phyloP scores from a whole-genome alignment of 2,797 vertebrate species.

The Siniperca scherzeri region DNA sequence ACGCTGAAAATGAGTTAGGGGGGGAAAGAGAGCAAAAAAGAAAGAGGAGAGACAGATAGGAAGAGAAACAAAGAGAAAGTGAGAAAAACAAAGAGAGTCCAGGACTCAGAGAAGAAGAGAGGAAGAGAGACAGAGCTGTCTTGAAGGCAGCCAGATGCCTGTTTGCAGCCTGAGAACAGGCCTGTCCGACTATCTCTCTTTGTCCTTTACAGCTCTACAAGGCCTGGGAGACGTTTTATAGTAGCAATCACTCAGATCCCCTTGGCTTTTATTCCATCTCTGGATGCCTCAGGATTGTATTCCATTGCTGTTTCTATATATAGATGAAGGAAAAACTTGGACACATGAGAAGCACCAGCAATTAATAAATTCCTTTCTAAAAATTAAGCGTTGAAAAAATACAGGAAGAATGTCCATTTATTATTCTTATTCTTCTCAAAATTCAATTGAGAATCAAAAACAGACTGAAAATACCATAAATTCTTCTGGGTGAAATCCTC shows the following conservation, averaged over 20 bases:
- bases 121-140: conserved; percentile 54
- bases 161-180: conserved; percentile 77
- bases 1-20: background rate
- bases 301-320: conserved; percentile 73
- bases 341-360: conserved; percentile 43
- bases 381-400: background rate
- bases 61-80: conserved; percentile 48
- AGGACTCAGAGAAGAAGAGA: conserved; percentile 33
- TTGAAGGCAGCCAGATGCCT: conserved; percentile 75
- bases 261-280: conserved; percentile 78
- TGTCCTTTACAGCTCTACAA: conserved; percentile 80
- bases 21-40: conserved; percentile 9
- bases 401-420: background rate
- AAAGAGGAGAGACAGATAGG: background rate
- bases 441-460: background rate
- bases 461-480: background rate
- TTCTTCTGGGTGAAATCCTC: background rate
- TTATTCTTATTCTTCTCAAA: background rate
- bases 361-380: conserved; percentile 36
- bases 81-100: conserved; percentile 38
- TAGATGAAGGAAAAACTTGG: conserved; percentile 57
- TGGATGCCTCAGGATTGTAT: conserved; percentile 75
- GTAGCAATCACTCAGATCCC: conserved; percentile 80
- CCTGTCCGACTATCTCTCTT: conserved; percentile 73
- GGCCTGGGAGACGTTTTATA: conserved; percentile 80